Evolutionary conservation across 92 coral and sea anemone species (phyloP), one percentile per base, ranked within the genome.

Genomic region (Porites lobata): DNA sequence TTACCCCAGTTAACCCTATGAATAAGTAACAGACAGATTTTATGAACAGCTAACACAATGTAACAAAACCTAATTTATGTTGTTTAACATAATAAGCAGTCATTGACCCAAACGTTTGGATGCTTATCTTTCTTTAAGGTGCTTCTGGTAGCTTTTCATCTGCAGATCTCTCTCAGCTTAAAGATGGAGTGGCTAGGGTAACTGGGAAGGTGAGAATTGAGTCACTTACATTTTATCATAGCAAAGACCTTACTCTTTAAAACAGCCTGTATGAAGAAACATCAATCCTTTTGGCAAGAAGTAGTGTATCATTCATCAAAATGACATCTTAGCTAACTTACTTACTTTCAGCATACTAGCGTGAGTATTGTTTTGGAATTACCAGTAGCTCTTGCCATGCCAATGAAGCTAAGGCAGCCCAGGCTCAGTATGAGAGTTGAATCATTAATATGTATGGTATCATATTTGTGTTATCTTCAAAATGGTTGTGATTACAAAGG

Each of bases 101-200:
- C 15, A 56, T 14, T 56, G 61, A 8, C 15, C 11, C 61, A 56
- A 56, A 10, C 61, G 11, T 4, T 62, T 7, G 14, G 17, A 26
- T 71, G 14, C 50, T 10, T 1, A 9, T 83, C 15, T 50, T 19
- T 78, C 71, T 21, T 63, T 26, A 15, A 73, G 72, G 24, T 59
- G 76, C 91, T 14, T 47, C 91, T 73, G 95, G 92, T 9, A 90
- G 94, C 77, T 85, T 93, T 83, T 82, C 95, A 21, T 93, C 96
- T 22, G 92, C 97, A 74, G 98, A 97, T 85, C 90, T 96, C 79
- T 84, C 96, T 65, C 95, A 97, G 87, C 63, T 97, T 78, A 93
- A 96, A 72, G 99, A 97, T 62, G 99, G 98, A 77, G 85, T 97
- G 56, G 98, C 98, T 1, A 86, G 95, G 92, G 93, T 97, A 38